Evolutionary conservation across 2,113 vertebrate genomes (phyloP), one percentile per base, ranked within the genome.

Genomic region (Carassius carassius): DNA sequence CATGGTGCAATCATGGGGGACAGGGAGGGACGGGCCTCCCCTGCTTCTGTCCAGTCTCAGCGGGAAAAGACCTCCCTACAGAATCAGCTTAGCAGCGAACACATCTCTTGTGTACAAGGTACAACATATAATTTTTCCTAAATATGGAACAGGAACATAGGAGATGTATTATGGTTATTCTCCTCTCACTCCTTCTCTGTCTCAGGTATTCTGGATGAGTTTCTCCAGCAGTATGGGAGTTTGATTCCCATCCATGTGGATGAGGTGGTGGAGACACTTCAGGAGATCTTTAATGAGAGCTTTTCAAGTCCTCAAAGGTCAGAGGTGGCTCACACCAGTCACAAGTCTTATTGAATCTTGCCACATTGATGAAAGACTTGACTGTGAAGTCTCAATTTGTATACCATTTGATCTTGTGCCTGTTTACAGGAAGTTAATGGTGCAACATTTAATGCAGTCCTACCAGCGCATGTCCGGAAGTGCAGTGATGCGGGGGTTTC

Each of bases 161-260:
- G 3, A 14, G 1, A 32, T 32, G 32, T 37, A 19, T 7, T 69
- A 3, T 37, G 49, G 25, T 54, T 35, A 9, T 41, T n/a, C 56
- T 12, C 41, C 29, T 23, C 12, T 62, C 21, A 2, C 56, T 14
- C 87, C 60, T 63, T 6, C 35, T 77, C 77, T 12, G 23, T 47
- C 10, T 47, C 11, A 97, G 97, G 95, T 47, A 94, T 97, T 69
- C 92, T 98, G 69, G 95, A 97, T 70, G 95, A 97, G 91, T 95
- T 95, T 78, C 92, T 98, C 78, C 96, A 96, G 84, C 95, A 95
- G 72, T 97, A 97, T 0, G 97, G 97, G 87, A 98, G 97, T 90
- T 91, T 98, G 88, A 97, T 98, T 37, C 97, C 97, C 5, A 90
- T 98, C 87, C 95, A 96, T 21, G 94, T 95, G 5, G 96, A 97